Conservation (phyloP, 2,113 vertebrate species). For the Apodemus sylvaticus region DNA sequence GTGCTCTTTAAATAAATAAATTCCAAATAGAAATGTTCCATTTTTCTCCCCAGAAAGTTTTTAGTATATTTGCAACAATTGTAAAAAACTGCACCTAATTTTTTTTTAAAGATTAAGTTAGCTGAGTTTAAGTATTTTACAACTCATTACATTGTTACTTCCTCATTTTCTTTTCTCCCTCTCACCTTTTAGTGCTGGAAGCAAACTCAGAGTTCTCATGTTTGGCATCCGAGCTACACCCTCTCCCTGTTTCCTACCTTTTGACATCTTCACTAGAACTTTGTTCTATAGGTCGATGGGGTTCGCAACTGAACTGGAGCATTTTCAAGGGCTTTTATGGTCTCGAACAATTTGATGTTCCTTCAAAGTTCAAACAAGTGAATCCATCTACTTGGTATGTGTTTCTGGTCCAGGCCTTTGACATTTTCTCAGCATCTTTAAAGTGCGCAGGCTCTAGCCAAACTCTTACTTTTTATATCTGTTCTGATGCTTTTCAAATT, state of each 20-base stretch:
- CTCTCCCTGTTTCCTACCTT: neutral
- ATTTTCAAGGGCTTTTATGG: neutral
- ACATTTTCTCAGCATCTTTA: neutral
- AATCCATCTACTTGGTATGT: neutral
- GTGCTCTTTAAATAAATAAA: too few relatives aligned
- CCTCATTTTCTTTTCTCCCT: neutral
- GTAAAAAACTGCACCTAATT: neutral
- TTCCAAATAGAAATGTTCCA: neutral
- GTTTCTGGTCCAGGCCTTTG: neutral
- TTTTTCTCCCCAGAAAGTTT: neutral
- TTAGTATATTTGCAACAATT: neutral
- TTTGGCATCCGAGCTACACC: neutral
- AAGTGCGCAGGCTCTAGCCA: neutral
- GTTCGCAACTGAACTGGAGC: neutral
- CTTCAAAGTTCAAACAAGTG: neutral
- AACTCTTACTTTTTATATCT: neutral
- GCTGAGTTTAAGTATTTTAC: neutral
- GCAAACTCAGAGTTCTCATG: neutral
- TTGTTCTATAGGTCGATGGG: neutral
- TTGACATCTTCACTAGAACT: neutral
- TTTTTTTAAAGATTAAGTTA: neutral
- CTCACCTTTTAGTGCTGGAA: neutral
- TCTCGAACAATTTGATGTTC: conserved; percentile 3
- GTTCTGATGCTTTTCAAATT: neutral
- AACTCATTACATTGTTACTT: neutral